Conservation (phyloP, 1,140 invertebrate genomes). For the Augochlora pura region DNA sequence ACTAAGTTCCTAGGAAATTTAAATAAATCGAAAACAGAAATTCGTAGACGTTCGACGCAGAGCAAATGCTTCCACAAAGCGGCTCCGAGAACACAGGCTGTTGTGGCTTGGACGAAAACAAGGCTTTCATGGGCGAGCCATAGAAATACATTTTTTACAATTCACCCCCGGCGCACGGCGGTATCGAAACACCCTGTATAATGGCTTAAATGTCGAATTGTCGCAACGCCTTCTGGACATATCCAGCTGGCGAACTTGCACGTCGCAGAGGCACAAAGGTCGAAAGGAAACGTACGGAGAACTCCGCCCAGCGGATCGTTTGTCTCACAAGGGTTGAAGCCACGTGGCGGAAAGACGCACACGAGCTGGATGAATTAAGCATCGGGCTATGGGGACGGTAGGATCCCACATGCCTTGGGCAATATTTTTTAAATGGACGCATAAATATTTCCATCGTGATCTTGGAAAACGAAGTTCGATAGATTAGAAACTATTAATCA, state of each 20-base stretch:
- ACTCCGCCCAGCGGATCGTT: constrained; percentile 72
- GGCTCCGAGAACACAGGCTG: neutral
- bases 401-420: neutral
- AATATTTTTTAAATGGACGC: too few relatives aligned
- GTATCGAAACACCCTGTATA: constrained; percentile 19
- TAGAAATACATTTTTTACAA: neutral
- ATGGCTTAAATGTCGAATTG: constrained; percentile 51
- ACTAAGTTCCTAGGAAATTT: too few relatives aligned
- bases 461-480: too few relatives aligned
- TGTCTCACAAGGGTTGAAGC: constrained; percentile 72
- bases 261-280: constrained; percentile 59
- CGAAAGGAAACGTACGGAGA: constrained; percentile 62
- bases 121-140: neutral
- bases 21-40: too few relatives aligned
- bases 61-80: too few relatives aligned
- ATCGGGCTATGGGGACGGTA: neutral
- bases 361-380: constrained; percentile 20
- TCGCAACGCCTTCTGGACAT: constrained; percentile 60
- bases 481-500: too few relatives aligned
- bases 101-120: neutral
- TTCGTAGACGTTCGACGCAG: too few relatives aligned
- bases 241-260: constrained; percentile 69
- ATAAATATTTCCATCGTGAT: too few relatives aligned
- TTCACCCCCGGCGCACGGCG: neutral
- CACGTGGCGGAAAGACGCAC: constrained; percentile 64